Percentiles rank a stretch among this genome's conserved stretches.
phyloP scores from a whole-genome alignment of 1,140 invertebrate species.

The Drosophila auraria region DNA sequence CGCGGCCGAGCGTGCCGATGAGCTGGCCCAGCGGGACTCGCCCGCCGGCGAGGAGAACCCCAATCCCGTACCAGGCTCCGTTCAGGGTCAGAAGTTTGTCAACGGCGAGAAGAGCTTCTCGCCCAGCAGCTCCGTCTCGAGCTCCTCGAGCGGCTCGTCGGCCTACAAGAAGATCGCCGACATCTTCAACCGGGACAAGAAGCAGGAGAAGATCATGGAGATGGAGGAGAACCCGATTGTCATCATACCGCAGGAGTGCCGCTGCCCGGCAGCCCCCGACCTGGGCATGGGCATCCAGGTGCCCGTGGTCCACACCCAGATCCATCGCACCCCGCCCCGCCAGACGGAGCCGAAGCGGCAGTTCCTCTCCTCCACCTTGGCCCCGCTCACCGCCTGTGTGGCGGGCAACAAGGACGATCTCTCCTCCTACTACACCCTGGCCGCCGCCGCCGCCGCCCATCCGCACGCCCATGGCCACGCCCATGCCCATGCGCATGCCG shows the following conservation, averaged over 20 bases:
- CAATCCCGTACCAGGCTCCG: conserved; percentile 84
- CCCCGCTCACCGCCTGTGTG: conserved; percentile 91
- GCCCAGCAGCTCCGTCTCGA: conserved; percentile 86
- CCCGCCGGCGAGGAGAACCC: conserved; percentile 86
- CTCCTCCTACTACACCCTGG: conserved; percentile 89
- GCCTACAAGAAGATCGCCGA: conserved; percentile 90
- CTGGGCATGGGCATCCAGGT: conserved; percentile 87
- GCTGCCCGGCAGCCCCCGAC: conserved; percentile 86
- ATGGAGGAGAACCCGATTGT: conserved; percentile 85
- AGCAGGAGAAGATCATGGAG: conserved; percentile 85
- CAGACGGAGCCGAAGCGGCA: conserved; percentile 88
- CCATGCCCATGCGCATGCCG: conserved; percentile 78
- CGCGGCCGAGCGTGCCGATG: conserved; percentile 49
- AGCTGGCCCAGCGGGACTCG: conserved; percentile 85
- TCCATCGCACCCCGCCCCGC: conserved; percentile 82
- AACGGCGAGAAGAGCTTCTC: conserved; percentile 86
- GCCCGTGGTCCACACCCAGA: conserved; percentile 80
- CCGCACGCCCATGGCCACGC: conserved; percentile 65
- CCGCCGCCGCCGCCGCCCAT: conserved; percentile 86
- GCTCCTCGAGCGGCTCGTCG: conserved; percentile 86
- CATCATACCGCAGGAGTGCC: conserved; percentile 84
- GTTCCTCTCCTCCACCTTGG: conserved; percentile 90
- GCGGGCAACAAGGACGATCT: conserved; percentile 88
- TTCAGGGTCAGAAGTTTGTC: conserved; percentile 56
- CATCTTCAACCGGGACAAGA: conserved; percentile 87